Evolutionary conservation across 2,113 vertebrate species (phyloP).

Genomic region (Saccopteryx bilineata): DNA sequence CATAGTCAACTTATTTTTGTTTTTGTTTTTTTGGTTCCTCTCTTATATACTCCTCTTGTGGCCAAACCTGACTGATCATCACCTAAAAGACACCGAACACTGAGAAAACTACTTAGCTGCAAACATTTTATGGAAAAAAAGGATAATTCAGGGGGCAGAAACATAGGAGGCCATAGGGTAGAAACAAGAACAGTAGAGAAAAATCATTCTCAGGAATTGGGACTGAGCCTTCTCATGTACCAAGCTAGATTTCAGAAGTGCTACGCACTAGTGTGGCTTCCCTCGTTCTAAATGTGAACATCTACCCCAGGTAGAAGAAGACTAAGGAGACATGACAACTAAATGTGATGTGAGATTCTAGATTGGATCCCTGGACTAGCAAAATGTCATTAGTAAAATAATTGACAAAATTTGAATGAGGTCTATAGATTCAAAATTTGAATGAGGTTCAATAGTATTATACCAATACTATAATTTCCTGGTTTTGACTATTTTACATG

Average conservation of each 20-base stretch:
- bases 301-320: background rate
- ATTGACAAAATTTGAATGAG: background rate
- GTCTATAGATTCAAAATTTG: background rate
- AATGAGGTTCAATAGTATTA: conserved; percentile 19
- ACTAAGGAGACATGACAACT: background rate
- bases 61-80: background rate
- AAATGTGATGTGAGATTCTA: background rate
- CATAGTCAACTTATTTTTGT: background rate
- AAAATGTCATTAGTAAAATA: background rate
- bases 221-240: background rate
- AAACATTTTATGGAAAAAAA: conserved; percentile 43
- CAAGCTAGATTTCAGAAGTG: background rate
- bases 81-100: background rate
- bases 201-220: background rate
- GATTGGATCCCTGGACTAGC: background rate
- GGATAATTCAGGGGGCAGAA: conserved; percentile 1
- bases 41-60: background rate
- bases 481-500: background rate
- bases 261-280: background rate
- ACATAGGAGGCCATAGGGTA: background rate
- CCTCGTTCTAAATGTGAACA: background rate
- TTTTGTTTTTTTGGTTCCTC: background rate
- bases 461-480: background rate
- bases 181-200: background rate
- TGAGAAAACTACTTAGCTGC: background rate